A percentile compares a stretch with the other conserved stretches of the same genome.
Conservation (phyloP, 1,140 invertebrate species). For the Drosophila bifasciata region DNA sequence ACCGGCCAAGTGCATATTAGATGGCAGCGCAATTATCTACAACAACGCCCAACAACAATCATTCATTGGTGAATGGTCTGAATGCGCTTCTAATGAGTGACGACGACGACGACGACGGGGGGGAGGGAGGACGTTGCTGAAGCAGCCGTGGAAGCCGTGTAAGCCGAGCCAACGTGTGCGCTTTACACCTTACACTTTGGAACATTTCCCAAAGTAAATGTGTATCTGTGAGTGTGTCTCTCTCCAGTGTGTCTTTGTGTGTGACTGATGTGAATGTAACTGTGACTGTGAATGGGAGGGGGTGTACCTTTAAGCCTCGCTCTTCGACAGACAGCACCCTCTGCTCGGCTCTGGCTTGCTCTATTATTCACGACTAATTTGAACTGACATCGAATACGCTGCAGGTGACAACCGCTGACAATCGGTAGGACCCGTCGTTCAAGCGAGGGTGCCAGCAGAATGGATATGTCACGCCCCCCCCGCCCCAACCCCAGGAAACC, state of each 20-base stretch:
- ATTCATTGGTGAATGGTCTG: slow-evolving; percentile 42
- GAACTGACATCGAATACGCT: slow-evolving; percentile 55
- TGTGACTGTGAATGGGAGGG: background rate
- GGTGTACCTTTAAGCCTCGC: background rate
- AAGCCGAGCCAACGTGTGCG: background rate
- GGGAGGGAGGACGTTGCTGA: too few relatives aligned
- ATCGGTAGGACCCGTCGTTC: slow-evolving; percentile 43
- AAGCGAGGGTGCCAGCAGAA: background rate
- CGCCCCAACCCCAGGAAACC: background rate
- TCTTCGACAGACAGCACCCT: slow-evolving; percentile 8
- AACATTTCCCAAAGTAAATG: slow-evolving; percentile 9
- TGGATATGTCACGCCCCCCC: slow-evolving; percentile 6
- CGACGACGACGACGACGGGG: too few relatives aligned
- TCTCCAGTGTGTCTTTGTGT: background rate
- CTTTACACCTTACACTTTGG: slow-evolving; percentile 51
- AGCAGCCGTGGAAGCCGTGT: background rate
- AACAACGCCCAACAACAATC: slow-evolving; percentile 31
- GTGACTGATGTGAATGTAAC: background rate
- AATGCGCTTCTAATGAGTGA: slow-evolving; percentile 59
- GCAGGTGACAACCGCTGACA: slow-evolving; percentile 62
- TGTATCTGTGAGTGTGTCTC: slow-evolving; percentile 11
- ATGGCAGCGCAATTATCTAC: slow-evolving; percentile 52
- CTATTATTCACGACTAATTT: slow-evolving; percentile 60
- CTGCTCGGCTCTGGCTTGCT: too few relatives aligned
- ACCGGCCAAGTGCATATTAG: slow-evolving; percentile 58